These are phyloP conservation scores for Marcusenius ussheri DNA, from an alignment of 2,113 vertebrate species.

Conservation along the genomic window DNA sequence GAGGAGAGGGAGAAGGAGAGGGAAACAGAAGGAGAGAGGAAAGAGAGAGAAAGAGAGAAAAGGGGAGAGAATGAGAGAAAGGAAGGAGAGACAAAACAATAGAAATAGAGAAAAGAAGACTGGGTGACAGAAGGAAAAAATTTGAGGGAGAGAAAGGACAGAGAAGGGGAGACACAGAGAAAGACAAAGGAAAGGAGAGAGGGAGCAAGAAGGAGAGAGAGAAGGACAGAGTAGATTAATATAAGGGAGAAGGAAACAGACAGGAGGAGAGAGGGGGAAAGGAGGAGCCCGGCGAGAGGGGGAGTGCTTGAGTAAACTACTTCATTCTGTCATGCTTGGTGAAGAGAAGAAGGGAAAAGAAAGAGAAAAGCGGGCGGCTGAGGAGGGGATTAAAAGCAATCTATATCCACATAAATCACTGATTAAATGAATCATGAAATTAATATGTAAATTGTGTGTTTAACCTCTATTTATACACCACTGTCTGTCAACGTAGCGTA, in stretches of 20 bases:
- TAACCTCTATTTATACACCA: slow-evolving; percentile 86
- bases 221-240: slow-evolving; percentile 5
- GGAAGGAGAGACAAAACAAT: slow-evolving; percentile 27
- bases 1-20: not conserved
- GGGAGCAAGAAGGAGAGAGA: slow-evolving; percentile 3
- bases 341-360: slow-evolving; percentile 25
- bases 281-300: slow-evolving; percentile 39
- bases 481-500: slow-evolving; percentile 80
- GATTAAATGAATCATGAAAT: slow-evolving; percentile 94
- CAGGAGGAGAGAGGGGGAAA: slow-evolving; percentile 3
- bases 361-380: slow-evolving; percentile 49
- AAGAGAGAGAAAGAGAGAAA: not conserved
- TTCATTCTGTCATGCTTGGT: slow-evolving; percentile 65
- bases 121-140: too few species aligned
- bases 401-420: slow-evolving; percentile 85
- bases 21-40: not conserved
- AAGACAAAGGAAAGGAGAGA: not conserved
- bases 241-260: slow-evolving; percentile 18
- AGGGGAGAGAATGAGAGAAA: not conserved
- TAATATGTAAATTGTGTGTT: slow-evolving; percentile 92
- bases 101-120: slow-evolving; percentile 23
- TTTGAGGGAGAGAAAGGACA: not conserved
- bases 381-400: slow-evolving; percentile 77
- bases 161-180: not conserved
- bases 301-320: slow-evolving; percentile 34